phyloP scores from a whole-genome alignment of 2,888 invertebrate species.

The Polyommatus iphigenia region DNA sequence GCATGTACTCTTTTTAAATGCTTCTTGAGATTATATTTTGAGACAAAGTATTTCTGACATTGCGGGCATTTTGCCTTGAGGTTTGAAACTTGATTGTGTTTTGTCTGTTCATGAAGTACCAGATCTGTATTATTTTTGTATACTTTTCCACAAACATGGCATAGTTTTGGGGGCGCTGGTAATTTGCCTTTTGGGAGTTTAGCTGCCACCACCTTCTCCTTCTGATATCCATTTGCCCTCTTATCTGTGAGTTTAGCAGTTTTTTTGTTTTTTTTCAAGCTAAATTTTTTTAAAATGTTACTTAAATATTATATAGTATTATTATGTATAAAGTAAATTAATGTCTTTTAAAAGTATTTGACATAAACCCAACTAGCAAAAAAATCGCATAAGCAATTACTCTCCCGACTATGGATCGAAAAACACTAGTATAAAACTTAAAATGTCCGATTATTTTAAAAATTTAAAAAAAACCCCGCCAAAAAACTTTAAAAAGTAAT shows the following conservation, averaged over 20 bases:
- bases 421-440: too few relatives aligned
- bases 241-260: constrained; percentile 41
- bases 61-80: constrained; percentile 56
- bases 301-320: too few relatives aligned
- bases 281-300: constrained; percentile 44
- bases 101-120: constrained; percentile 52
- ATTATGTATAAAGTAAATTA: too few relatives aligned
- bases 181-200: constrained; percentile 45
- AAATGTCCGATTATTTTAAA: too few relatives aligned
- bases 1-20: constrained; percentile 65
- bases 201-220: constrained; percentile 37
- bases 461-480: too few relatives aligned
- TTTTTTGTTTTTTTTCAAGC: constrained; percentile 49
- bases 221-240: constrained; percentile 43
- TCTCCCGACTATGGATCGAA: too few relatives aligned
- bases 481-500: too few relatives aligned
- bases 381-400: too few relatives aligned
- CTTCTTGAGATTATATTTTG: constrained; percentile 56
- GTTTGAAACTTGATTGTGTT: constrained; percentile 48
- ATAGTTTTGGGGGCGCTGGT: constrained; percentile 51
- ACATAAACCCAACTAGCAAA: too few relatives aligned
- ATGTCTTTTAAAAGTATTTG: too few relatives aligned
- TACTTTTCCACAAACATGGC: constrained; percentile 63
- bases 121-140: too few relatives aligned
- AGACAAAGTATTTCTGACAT: constrained; percentile 55